phyloP scores from a whole-genome alignment of 2,888 invertebrate species.

The Cryptosula pallasiana region DNA sequence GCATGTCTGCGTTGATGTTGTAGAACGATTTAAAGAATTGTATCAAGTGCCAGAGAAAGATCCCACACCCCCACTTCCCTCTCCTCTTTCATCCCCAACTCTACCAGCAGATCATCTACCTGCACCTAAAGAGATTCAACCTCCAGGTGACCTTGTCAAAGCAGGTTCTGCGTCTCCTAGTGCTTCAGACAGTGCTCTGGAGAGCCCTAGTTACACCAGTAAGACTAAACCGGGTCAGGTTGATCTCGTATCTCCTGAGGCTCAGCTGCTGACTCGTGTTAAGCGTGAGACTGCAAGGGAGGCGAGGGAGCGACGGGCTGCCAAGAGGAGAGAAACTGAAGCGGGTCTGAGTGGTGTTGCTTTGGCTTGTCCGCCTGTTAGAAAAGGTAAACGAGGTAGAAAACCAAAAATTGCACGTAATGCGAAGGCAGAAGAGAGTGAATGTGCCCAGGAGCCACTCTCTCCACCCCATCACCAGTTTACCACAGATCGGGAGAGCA shows the following conservation, averaged over 20 bases:
- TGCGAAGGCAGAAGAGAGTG: not conserved
- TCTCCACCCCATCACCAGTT: not conserved
- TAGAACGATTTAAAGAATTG: not conserved
- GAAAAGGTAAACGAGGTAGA: not conserved
- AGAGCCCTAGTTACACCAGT: not conserved
- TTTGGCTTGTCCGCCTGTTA: not conserved
- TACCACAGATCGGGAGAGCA: not conserved
- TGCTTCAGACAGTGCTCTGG: not conserved
- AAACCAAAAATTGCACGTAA: not conserved
- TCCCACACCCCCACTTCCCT: not conserved
- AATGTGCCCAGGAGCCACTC: too few relatives aligned
- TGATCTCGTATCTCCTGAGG: not conserved
- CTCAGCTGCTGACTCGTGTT: not conserved
- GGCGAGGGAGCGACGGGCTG: constrained; percentile 6
- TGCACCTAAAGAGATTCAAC: too few relatives aligned
- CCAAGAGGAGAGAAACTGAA: not conserved
- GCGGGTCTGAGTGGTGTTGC: not conserved
- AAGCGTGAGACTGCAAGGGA: constrained; percentile 12
- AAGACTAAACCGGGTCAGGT: not conserved
- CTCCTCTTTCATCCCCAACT: not conserved
- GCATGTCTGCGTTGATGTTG: too few relatives aligned
- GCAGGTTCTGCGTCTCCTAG: too few relatives aligned
- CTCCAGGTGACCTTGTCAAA: too few relatives aligned
- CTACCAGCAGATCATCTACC: not conserved
- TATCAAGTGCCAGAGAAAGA: not conserved